These are phyloP conservation scores for Spheniscus mendiculus DNA, from an alignment of 2,113 vertebrate species.

Conservation along the genomic window DNA sequence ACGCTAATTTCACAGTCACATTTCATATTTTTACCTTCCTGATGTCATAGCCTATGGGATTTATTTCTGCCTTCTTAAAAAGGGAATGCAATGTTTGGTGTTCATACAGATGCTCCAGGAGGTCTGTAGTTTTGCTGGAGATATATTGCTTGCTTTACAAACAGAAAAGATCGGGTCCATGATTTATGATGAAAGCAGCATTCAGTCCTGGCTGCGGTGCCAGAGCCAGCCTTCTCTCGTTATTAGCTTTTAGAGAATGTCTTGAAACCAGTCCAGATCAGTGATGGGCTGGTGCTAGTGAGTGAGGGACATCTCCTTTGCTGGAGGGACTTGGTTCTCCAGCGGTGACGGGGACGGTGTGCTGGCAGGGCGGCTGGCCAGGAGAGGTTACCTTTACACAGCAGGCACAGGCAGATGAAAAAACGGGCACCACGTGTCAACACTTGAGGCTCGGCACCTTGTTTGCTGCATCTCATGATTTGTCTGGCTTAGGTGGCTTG, in stretches of 20 bases:
- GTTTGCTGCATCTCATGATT: rapidly evolving
- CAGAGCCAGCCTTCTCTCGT: neutral
- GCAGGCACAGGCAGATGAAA: neutral
- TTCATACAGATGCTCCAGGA: neutral
- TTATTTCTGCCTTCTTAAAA: neutral
- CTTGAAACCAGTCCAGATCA: neutral
- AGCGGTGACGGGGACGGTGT: rapidly evolving
- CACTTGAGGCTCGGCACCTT: neutral
- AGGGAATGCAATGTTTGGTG: neutral
- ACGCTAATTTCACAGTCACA: neutral
- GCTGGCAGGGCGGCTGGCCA: neutral
- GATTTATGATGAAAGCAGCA: neutral
- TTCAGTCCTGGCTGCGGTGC: neutral
- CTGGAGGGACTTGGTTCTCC: neutral
- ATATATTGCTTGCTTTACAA: neutral
- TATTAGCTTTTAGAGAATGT: neutral
- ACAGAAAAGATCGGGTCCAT: rapidly evolving
- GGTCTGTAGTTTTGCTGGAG: neutral
- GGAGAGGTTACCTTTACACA: neutral
- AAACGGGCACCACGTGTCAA: neutral
- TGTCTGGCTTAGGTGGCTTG: neutral
- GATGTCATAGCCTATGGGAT: neutral
- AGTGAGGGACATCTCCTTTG: neutral
- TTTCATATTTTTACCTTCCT: neutral
- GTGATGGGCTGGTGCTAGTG: neutral